These are phyloP conservation scores for Oryzias celebensis DNA, from an alignment of 2,113 vertebrate species.

Conservation along the genomic window DNA sequence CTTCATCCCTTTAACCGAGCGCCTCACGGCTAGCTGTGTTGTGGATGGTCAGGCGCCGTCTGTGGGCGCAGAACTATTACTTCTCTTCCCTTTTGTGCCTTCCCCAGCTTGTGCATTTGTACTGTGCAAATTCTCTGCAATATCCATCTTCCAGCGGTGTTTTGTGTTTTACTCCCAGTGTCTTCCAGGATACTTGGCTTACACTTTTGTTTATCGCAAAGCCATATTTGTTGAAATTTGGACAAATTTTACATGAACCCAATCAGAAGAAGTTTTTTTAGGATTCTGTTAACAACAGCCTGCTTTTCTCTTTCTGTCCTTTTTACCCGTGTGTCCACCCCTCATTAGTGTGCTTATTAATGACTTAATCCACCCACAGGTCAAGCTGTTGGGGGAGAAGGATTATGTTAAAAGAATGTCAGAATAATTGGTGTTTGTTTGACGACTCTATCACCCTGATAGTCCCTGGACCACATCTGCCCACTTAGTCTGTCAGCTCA, in stretches of 20 bases:
- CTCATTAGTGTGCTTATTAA: constrained; percentile 11
- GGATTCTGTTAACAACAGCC: too few species aligned
- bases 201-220: background rate
- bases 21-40: constrained; percentile 22
- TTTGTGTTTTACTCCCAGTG: too few species aligned
- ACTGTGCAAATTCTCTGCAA: constrained; percentile 5
- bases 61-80: constrained; percentile 7
- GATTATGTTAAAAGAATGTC: constrained; percentile 1
- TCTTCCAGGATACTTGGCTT: background rate
- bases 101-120: constrained; percentile 38
- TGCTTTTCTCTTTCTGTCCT: constrained; percentile 1
- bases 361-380: background rate
- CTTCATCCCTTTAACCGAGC: constrained; percentile 52
- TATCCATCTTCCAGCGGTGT: background rate
- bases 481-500: constrained; percentile 13
- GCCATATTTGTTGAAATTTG: too few species aligned
- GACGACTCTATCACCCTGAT: constrained; percentile 30
- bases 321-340: constrained; percentile 57
- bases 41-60: constrained; percentile 13
- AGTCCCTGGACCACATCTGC: constrained; percentile 49
- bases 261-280: too few species aligned
- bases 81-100: constrained; percentile 59
- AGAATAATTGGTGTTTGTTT: constrained; percentile 12
- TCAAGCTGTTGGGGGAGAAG: background rate
- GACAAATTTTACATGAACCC: too few species aligned